Evolutionary conservation across 2,888 invertebrate species (phyloP).

Genomic region (Latrodectus hesperus): DNA sequence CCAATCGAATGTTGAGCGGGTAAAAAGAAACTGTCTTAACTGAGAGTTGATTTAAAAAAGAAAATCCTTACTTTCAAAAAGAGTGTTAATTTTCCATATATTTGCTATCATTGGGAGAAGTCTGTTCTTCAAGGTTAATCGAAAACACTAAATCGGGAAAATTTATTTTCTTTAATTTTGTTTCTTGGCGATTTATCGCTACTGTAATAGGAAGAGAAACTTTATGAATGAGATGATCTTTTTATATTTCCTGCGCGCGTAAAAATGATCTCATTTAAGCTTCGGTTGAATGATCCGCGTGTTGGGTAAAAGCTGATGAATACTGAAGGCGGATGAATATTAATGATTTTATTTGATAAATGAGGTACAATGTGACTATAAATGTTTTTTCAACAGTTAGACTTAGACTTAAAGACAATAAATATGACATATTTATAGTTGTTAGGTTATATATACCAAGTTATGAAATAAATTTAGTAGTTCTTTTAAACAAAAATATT

Average conservation of each 20-base stretch:
- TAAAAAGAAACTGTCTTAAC: background rate
- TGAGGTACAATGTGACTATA: constrained; percentile 14
- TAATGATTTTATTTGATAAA: constrained; percentile 22
- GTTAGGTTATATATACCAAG: no score
- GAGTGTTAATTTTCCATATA: no score
- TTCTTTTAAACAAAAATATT: no score
- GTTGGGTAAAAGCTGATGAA: constrained; percentile 18
- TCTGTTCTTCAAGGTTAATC: constrained; percentile 19
- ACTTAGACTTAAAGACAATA: no score
- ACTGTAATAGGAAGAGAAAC: constrained; percentile 11
- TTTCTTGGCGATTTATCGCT: constrained; percentile 34
- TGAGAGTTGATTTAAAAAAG: background rate
- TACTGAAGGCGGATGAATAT: constrained; percentile 35
- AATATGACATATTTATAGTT: no score
- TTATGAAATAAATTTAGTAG: no score
- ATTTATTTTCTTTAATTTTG: constrained; percentile 14
- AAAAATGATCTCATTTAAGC: constrained; percentile 44
- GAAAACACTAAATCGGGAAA: constrained; percentile 9
- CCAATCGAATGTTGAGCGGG: constrained; percentile 21
- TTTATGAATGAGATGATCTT: constrained; percentile 26
- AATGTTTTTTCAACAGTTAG: background rate
- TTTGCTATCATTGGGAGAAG: background rate
- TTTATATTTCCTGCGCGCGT: background rate
- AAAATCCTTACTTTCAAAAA: background rate
- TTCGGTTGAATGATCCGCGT: constrained; percentile 22